A percentile compares a stretch with the other conserved stretches of the same genome.
Conservation (phyloP, 2,113 vertebrate species). For the Triplophysa dalaica region DNA sequence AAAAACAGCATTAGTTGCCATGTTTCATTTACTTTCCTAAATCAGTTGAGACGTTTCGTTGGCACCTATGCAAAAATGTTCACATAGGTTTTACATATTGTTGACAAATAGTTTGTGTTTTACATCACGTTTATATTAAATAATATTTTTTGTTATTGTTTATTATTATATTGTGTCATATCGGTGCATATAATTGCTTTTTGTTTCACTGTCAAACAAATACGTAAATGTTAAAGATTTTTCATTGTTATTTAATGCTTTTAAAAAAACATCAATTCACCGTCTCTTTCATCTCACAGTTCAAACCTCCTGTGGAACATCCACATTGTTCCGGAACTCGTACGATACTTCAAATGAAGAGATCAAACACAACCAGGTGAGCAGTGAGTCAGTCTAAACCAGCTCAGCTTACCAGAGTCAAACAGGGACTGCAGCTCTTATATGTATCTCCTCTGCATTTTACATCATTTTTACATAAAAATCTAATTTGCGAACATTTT, state of each 20-base stretch:
- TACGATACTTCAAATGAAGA: conserved; percentile 91
- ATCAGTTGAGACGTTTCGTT: too few relatives aligned
- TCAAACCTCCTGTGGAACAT: conserved; percentile 90
- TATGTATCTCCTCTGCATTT: background rate
- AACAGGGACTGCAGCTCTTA: conserved; percentile 4
- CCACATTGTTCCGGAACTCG: conserved; percentile 94
- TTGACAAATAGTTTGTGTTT: too few relatives aligned
- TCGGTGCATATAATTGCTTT: too few relatives aligned
- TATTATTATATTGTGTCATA: too few relatives aligned
- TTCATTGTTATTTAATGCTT: background rate
- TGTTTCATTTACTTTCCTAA: too few relatives aligned
- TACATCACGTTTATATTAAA: too few relatives aligned
- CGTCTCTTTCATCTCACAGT: conserved; percentile 65
- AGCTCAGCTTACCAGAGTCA: background rate
- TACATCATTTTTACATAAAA: background rate
- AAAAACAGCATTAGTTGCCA: too few relatives aligned
- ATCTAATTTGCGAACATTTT: background rate
- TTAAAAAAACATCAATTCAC: background rate
- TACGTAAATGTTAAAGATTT: too few relatives aligned
- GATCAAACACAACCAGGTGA: conserved; percentile 95
- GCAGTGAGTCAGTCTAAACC: background rate
- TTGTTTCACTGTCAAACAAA: too few relatives aligned
- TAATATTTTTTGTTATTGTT: too few relatives aligned
- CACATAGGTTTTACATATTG: too few relatives aligned
- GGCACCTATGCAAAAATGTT: too few relatives aligned